Percentiles rank a stretch among this genome's conserved stretches.
phyloP scores from a whole-genome alignment of 2,888 invertebrate species.

The Carabus problematicus region DNA sequence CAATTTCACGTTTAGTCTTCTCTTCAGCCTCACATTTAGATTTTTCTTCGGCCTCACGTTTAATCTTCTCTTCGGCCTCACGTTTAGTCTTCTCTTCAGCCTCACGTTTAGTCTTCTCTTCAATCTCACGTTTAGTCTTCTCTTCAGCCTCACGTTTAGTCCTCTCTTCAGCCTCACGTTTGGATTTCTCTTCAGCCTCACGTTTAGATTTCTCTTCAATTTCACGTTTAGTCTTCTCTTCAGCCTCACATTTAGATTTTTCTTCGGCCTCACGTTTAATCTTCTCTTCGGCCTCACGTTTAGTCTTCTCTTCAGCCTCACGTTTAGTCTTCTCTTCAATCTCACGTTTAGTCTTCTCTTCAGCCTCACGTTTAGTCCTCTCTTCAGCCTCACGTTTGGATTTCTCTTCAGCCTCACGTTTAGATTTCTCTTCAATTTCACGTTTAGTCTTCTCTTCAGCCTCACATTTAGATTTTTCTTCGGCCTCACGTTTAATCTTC shows the following conservation, averaged over 20 bases:
- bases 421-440: conserved; percentile 44
- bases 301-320: conserved; percentile 46
- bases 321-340: conserved; percentile 45
- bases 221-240: conserved; percentile 43
- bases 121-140: conserved; percentile 37
- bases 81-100: not conserved
- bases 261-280: conserved; percentile 42
- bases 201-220: conserved; percentile 45
- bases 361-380: conserved; percentile 39
- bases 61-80: conserved; percentile 40
- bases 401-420: conserved; percentile 39
- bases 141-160: conserved; percentile 37
- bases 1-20: conserved; percentile 29
- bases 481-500: conserved; percentile 26
- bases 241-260: conserved; percentile 43
- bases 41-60: conserved; percentile 30
- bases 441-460: conserved; percentile 38
- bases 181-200: conserved; percentile 44
- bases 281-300: conserved; percentile 44
- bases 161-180: conserved; percentile 29
- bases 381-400: conserved; percentile 37
- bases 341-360: conserved; percentile 44
- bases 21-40: conserved; percentile 29
- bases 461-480: too few relatives aligned
- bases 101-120: conserved; percentile 11